Evolutionary conservation across 2,888 invertebrate species (phyloP).

Genomic region (Gortyna flavago): DNA sequence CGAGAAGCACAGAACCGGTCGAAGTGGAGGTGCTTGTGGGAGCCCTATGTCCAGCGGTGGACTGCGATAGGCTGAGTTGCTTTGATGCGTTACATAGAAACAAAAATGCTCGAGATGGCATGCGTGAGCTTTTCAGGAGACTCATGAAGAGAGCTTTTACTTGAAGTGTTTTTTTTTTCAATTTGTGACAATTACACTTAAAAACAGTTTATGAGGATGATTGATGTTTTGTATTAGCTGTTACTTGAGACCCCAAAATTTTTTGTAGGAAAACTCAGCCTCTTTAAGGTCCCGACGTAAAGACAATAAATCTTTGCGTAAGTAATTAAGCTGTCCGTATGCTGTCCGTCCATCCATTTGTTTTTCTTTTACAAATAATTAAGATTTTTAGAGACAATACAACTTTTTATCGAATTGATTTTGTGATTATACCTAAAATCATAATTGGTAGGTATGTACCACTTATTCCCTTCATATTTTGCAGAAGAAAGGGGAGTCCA

Average conservation of each 20-base stretch:
- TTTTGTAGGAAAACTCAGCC: background rate
- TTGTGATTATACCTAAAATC: background rate
- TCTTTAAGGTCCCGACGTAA: background rate
- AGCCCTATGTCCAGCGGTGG: too few species aligned
- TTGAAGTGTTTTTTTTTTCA: too few species aligned
- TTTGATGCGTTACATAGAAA: too few species aligned
- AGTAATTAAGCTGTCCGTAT: background rate
- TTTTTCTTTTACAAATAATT: background rate
- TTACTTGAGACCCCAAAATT: background rate
- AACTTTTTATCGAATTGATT: background rate
- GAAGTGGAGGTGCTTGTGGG: too few species aligned
- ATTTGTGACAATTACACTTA: too few species aligned
- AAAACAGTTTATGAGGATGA: too few species aligned
- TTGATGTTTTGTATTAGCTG: background rate
- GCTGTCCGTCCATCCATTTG: background rate
- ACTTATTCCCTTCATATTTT: background rate
- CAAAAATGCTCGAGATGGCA: too few species aligned
- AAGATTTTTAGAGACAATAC: background rate
- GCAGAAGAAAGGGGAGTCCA: background rate
- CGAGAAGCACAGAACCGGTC: too few species aligned
- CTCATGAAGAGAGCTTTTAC: too few species aligned
- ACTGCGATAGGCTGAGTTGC: too few species aligned
- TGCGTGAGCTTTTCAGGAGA: too few species aligned
- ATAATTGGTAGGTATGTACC: background rate
- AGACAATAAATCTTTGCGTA: background rate